Base-by-base conservation (phyloP, 1,140 invertebrate species). In the Aradophagus sp. region DNA sequence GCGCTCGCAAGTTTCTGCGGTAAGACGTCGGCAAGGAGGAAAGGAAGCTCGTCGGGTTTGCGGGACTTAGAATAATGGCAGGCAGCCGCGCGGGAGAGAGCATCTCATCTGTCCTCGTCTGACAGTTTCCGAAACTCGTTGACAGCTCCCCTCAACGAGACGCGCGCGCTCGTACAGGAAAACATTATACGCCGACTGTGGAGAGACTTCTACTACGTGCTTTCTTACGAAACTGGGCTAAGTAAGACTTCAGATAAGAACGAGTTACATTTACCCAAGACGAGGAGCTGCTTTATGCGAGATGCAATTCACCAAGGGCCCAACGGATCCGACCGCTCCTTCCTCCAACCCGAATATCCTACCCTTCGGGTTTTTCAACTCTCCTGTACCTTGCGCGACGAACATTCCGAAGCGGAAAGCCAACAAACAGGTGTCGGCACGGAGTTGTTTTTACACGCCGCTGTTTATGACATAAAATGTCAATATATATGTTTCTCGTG, bases 171-270 rank as follows among this genome's bases (percentile, higher is more conserved):
- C 38, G 32, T 52, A 58, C 44, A 47, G 53, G n/a, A 63, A 70
- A 70, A 70, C 56, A 53, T 70, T 59, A 71, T 59, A 59, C 53
- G 45, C 39, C 59, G 59, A 65, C 45, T 65, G 53, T 53, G 55
- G 34, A 48, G n/a, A n/a, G n/a, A n/a, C n/a, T n/a, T n/a, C 59
- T 53, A 50, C 52, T 65, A 71, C 68, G 68, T 72, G 55, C 61
- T 72, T 72, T 72, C 61, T 48, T 42, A 47, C 53, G 32, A 62
- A 74, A 69, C 59, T 74, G 36, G 71, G 66, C 71, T 74, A 74
- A 74, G 59, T 67, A 56, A 70, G 50, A 45, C 58, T 70, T 58
- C 56, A 41, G 52, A 70, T 70, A 56, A 70, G 58, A 70, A 58
- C 48, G 59, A 70, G 56, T 62, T 56, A 48, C 62, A 56, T 69